phyloP scores from a whole-genome alignment of 2,113 vertebrate species.

The Nannobrachium achirus region DNA sequence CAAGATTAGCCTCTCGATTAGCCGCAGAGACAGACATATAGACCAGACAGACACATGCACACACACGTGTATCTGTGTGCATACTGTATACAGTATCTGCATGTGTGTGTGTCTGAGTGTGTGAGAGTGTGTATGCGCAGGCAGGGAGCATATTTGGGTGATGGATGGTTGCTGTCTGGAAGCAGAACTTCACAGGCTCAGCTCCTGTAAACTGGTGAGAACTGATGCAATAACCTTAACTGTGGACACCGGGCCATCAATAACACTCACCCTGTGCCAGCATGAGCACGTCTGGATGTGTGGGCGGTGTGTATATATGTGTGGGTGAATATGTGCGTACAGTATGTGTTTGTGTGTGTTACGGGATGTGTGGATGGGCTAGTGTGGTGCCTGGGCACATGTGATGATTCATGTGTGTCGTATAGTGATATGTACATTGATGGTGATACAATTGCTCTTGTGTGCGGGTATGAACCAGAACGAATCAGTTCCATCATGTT shows the following conservation, averaged over 20 bases:
- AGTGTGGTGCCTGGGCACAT: no score
- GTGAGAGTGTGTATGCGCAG: slow-evolving; percentile 24
- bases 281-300: not conserved
- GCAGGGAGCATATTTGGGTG: slow-evolving; percentile 56
- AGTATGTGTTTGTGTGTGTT: not conserved
- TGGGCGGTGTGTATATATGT: not conserved
- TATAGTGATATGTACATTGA: no score
- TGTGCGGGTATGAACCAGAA: not conserved
- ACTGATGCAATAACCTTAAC: slow-evolving; percentile 78
- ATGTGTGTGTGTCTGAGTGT: slow-evolving; percentile 5
- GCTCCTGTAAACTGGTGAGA: slow-evolving; percentile 68
- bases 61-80: slow-evolving; percentile 14
- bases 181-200: slow-evolving; percentile 59
- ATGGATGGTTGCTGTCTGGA: slow-evolving; percentile 71
- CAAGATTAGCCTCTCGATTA: no score
- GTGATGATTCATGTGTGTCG: no score
- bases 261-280: slow-evolving; percentile 56
- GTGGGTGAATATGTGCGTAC: not conserved
- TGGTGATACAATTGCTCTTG: not conserved
- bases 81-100: slow-evolving; percentile 12
- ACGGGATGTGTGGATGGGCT: no score
- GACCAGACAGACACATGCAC: no score
- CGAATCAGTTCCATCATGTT: not conserved
- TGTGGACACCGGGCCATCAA: slow-evolving; percentile 68
- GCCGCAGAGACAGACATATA: no score